Base-by-base conservation (phyloP, 2,888 invertebrate genomes). In the Choreutis nemorana region DNA sequence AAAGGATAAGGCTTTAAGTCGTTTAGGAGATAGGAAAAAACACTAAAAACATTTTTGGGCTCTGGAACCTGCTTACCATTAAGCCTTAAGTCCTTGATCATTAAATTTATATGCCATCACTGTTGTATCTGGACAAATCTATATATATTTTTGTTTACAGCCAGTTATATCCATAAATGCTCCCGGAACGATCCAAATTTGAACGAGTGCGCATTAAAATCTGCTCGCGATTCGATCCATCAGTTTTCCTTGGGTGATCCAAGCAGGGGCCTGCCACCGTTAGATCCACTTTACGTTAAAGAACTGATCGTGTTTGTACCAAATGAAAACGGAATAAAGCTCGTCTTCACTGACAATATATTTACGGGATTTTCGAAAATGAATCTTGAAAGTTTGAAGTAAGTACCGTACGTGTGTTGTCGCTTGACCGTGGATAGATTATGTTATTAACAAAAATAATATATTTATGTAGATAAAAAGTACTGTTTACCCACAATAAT, bases 141-240 rank as follows among this genome's bases (percentile, higher is more conserved):
- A n/a, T n/a, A n/a, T n/a, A n/a, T n/a, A n/a, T n/a, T n/a, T n/a
- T n/a, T n/a, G n/a, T n/a, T n/a, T n/a, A n/a, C n/a, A n/a, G n/a
- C n/a, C n/a, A n/a, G n/a, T 8, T 8, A 6, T 18, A 8, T 6
- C 18, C 18, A 18, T 6, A 39, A 56, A 9, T 70, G 67, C 40
- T 66, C 65, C 32, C 51, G 65, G 43, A 67, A 58, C 28, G 65
- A 68, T 32, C 67, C 65, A 4, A 50, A 67, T 7, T 35, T 68
- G 2, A 63, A 67, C 34, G 60, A 57, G 1, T 70, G 68, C 32
- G 65, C 63, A 2, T 39, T 66, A 4, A 51, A 58, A 37, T 53
- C 66, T 2, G 70, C 61, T 0, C 45, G 45, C n/a, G 54, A 55
- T 3, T 61, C 65, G 0, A 36, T 70, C 2, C 44, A 57, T 14